Base-by-base conservation (phyloP, 1,140 invertebrate species). In the Philaenus spumarius region DNA sequence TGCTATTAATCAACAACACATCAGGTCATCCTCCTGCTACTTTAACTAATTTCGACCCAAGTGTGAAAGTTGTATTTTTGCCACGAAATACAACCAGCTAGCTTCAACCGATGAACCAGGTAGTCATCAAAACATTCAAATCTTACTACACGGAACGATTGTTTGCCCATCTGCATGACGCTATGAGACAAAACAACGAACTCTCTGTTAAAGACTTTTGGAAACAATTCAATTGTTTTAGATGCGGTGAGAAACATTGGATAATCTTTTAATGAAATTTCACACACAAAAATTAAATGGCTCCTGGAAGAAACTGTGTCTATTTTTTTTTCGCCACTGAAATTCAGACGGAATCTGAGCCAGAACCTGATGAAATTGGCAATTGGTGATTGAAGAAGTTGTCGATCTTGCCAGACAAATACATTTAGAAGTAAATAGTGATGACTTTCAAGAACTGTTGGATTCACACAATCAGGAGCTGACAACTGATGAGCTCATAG, bases 71-170 rank as follows among this genome's bases (percentile, higher is more conserved):
- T 40, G 26, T 30, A 30, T 30, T 30, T 30, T 30, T 40, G 39
- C 39, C 39, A 40, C 3, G 4, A 40, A 40, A 40, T 40, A 5
- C 39, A 40, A 40, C 39, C 15, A 61, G 65, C 17, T 61, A 68
- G 52, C 47, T 75, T 20, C 73, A 76, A 59, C 70, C 68, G 19
- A 68, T 74, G 67, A 68, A 73, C 62, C 69, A 69, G 62, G 71
- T 69, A 17, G 65, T 75, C 22, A 76, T 73, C 51, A 55, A 39
- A 54, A 66, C 61, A 59, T 67, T 66, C 20, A 64, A 64, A 60
- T 55, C 62, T 63, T 63, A 60, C 35, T 66, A 61, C 53, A 61
- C 46, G n/a, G n/a, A 23, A 51, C 34, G 53, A 30, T 62, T 37
- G 24, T 61, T 60, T 47, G 26, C 37, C 20, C 30, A 62, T 34